These are phyloP conservation scores for Phrynocephalus forsythii DNA, from an alignment of 2,797 vertebrate genomes.

Conservation along the genomic window DNA sequence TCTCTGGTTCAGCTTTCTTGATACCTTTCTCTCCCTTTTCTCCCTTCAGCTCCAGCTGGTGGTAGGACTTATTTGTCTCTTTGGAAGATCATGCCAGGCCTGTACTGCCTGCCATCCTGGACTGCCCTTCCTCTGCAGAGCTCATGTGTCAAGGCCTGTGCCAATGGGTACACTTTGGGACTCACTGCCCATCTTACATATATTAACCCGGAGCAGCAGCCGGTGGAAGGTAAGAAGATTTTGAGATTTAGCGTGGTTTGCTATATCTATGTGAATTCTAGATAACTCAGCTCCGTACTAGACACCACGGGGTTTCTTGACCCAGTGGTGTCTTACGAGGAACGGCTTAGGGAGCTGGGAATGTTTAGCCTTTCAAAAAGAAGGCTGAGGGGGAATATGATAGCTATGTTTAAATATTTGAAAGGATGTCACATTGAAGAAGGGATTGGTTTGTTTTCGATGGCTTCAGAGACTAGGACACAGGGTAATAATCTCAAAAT, in stretches of 20 bases:
- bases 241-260: fast-evolving
- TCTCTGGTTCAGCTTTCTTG: not conserved
- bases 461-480: too few species aligned
- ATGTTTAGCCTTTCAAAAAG: too few species aligned
- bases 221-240: slow-evolving; percentile 86
- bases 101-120: slow-evolving; percentile 90
- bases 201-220: slow-evolving; percentile 85
- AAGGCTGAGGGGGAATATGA: too few species aligned
- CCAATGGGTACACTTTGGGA: slow-evolving; percentile 91
- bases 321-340: not conserved
- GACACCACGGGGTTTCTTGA: not conserved
- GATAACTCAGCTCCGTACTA: not conserved
- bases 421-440: too few species aligned
- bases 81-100: slow-evolving; percentile 86
- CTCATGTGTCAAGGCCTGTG: slow-evolving; percentile 91
- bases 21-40: not conserved
- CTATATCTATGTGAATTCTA: not conserved
- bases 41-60: not conserved
- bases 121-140: slow-evolving; percentile 90
- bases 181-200: slow-evolving; percentile 90
- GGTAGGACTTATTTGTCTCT: not conserved
- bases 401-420: too few species aligned
- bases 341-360: too few species aligned
- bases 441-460: too few species aligned
- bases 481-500: too few species aligned